Evolutionary conservation across 1,140 invertebrate species (phyloP), one percentile per base, ranked within the genome.

Genomic region (Anadara kagoshimensis): DNA sequence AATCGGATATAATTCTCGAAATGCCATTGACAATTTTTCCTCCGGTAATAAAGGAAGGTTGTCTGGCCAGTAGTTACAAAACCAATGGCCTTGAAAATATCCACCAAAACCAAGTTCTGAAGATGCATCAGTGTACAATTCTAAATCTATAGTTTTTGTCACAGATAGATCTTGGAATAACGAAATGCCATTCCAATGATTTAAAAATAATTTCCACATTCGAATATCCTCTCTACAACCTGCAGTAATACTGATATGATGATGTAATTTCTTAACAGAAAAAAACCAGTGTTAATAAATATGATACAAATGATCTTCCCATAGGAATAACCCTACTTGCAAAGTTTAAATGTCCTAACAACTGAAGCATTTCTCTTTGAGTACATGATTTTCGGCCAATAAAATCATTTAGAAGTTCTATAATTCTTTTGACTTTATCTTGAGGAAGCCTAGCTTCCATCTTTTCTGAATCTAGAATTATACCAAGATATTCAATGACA

Each of bases 1-100:
- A 18, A 79, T 79, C 0, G 70, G 70, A 44, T 74, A 79, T 10
- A 77, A 54, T 59, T 79, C 71, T 14, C 62, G 14, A 18, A 75
- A 56, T 3, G 78, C 76, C 36, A 79, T 77, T 26, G 54, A 47
- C 7, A 47, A 22, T 47, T 26, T 44, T 0, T 45, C 57, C 24
- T 61, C 29, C 16, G 1, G 5, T 36, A 7, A 36, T 3, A 36
- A 36, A 20, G 49, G 47, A 20, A 43, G 24, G 8, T 56, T 41
- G 20, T 58, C 26, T 16, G 78, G 78, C 70, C 74, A 79, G 16
- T 18, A n/a, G 5, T 41, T 62, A 29, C 22, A 22, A 14, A 61
- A 58, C 75, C 67, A 73, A 8, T 41, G 45, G 5, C 63, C 56
- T n/a, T 74, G 45, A 36, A 63, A 68, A 59, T 61, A 79, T n/a